phyloP scores from a whole-genome alignment of 2,888 invertebrate genomes.

The Agrotis puta region DNA sequence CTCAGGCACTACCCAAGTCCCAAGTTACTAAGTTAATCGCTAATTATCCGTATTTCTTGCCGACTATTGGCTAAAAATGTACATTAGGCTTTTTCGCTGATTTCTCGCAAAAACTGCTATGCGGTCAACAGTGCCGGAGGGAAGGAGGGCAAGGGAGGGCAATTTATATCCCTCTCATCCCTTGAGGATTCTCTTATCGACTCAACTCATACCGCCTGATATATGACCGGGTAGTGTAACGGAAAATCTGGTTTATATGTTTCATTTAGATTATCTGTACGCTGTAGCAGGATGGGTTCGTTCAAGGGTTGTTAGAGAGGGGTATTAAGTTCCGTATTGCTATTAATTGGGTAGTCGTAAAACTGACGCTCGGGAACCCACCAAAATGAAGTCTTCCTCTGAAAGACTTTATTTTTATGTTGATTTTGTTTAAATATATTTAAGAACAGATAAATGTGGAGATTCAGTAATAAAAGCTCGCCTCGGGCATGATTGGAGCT shows the following conservation, averaged over 20 bases:
- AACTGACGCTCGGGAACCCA: not conserved
- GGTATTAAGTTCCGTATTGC: constrained; percentile 27
- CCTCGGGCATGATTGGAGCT: not conserved
- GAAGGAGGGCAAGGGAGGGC: constrained; percentile 58
- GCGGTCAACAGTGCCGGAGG: constrained; percentile 63
- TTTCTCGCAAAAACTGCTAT: constrained; percentile 63
- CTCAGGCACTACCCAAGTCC: constrained; percentile 13
- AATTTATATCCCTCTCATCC: constrained; percentile 78
- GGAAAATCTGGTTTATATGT: constrained; percentile 73
- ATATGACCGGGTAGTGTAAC: constrained; percentile 69
- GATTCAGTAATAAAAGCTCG: not conserved
- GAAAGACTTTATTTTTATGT: not conserved
- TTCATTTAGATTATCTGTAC: constrained; percentile 71
- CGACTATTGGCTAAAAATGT: constrained; percentile 53
- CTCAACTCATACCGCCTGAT: constrained; percentile 77
- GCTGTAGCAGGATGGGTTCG: constrained; percentile 30
- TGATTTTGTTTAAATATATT: not conserved
- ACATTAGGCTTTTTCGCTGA: constrained; percentile 65
- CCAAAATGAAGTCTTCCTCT: too few species aligned
- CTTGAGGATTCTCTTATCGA: constrained; percentile 78
- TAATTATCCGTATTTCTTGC: constrained; percentile 62
- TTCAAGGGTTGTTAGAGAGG: constrained; percentile 18
- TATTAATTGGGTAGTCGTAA: constrained; percentile 34
- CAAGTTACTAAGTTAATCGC: constrained; percentile 21
- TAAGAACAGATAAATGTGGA: not conserved